These are phyloP conservation scores for Cryptus armator DNA, from an alignment of 2,888 invertebrate genomes.

Conservation along the genomic window DNA sequence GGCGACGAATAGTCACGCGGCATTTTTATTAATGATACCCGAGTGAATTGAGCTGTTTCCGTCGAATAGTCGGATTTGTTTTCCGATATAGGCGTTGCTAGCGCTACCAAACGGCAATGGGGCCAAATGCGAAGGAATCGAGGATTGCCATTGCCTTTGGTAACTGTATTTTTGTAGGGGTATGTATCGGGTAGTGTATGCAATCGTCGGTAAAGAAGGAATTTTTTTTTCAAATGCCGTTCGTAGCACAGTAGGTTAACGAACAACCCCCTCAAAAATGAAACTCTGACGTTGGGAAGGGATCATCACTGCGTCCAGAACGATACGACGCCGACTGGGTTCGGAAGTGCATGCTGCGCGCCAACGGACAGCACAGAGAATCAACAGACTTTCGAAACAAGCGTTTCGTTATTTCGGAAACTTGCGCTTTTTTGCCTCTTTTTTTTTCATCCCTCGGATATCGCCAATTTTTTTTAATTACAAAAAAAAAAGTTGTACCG, in stretches of 20 bases:
- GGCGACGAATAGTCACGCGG: conserved; percentile 1
- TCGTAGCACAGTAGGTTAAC: conserved; percentile 20
- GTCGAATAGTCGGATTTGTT: background rate
- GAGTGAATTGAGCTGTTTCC: conserved; percentile 1
- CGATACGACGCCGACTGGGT: conserved; percentile 3
- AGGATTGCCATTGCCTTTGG: conserved; percentile 13
- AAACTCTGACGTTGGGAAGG: conserved; percentile 4
- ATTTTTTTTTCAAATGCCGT: conserved; percentile 17
- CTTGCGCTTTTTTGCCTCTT: no score
- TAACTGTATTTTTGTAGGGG: conserved; percentile 4
- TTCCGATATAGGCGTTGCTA: background rate
- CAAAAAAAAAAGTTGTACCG: background rate
- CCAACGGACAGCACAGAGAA: conserved; percentile 1
- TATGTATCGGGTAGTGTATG: conserved; percentile 15
- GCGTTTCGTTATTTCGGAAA: no score
- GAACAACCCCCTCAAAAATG: conserved; percentile 25
- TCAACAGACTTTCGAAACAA: background rate
- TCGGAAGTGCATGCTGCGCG: background rate
- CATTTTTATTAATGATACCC: conserved; percentile 33
- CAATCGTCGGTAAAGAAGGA: conserved; percentile 57
- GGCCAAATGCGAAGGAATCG: conserved; percentile 30
- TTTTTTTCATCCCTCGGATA: no score
- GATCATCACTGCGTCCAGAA: conserved; percentile 5
- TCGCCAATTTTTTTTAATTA: no score
- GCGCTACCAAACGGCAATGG: conserved; percentile 45